Evolutionary conservation across 2,113 vertebrate species (phyloP), one percentile per base, ranked within the genome.

Genomic region (Psilopogon haemacephalus): DNA sequence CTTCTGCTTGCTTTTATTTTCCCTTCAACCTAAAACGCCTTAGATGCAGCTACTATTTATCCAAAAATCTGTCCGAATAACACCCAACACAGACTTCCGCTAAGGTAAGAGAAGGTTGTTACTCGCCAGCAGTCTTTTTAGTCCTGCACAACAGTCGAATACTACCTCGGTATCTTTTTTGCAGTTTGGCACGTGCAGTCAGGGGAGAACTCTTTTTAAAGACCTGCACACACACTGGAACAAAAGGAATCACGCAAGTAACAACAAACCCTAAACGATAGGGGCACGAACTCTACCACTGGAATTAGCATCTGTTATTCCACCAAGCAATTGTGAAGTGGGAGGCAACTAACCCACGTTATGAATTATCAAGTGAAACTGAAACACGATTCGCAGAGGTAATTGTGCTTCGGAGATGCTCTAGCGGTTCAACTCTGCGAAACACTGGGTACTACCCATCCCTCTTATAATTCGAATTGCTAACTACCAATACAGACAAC

Each of bases 391-490:
- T 27, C 16, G 16, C 19, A 11, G 24, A 55, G 6, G 16, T 3
- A 46, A 1, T 6, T 15, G 18, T 55, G 55, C 23, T 26, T 17
- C 40, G 1, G 1, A 35, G 26, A 54, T 33, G n/a, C 54, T 65
- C 18, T 16, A 9, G 8, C 28, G 26, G 19, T 55, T 54, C 27
- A 32, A 19, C 23, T 55, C 28, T 38, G 3, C 4, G 20, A 27
- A 38, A 12, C 17, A 44, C 23, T 13, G 8, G 37, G 42, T 9
- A 58, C 16, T 17, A 35, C 4, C 38, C 12, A 69, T 10, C 13
- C 0, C 3, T 8, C 15, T 19, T 10, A 6, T 3, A 4, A 69
- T 3, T 15, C 3, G 1, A 55, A 37, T 2, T 23, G n/a, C 30
- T 3, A 71, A 79, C 52, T 5, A 55, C 15, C 48, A 60, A 30